Conservation (phyloP, 2,888 invertebrate genomes). For the Xanthorhoe designata region DNA sequence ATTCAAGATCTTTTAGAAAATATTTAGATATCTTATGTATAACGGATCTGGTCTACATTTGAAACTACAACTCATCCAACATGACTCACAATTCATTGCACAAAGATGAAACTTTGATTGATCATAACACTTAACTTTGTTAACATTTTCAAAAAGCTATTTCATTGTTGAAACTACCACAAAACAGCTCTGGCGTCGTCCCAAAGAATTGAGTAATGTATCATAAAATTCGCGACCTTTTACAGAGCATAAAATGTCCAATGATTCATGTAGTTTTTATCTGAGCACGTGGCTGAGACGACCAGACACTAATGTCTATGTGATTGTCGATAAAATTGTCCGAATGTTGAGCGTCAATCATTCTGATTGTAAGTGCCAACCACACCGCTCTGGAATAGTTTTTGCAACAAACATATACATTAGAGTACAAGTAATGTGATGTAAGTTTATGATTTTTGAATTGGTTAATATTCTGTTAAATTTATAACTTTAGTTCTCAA, state of each 20-base stretch:
- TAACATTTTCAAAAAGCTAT: neutral
- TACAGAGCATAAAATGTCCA: slow-evolving; percentile 33
- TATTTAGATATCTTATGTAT: too few species aligned
- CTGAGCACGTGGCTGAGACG: slow-evolving; percentile 39
- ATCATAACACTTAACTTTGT: neutral
- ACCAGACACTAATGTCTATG: slow-evolving; percentile 30
- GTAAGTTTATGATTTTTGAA: neutral
- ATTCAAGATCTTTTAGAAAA: too few species aligned
- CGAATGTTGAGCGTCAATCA: slow-evolving; percentile 7
- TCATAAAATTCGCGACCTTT: slow-evolving; percentile 24
- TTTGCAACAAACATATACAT: neutral
- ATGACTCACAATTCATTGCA: too few species aligned
- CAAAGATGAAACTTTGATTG: too few species aligned
- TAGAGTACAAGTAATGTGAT: neutral
- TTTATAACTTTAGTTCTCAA: too few species aligned
- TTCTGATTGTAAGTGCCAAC: neutral
- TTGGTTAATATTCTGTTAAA: too few species aligned
- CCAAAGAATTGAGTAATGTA: slow-evolving; percentile 28
- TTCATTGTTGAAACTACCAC: neutral
- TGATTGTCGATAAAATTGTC: slow-evolving; percentile 17
- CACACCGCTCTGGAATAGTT: neutral
- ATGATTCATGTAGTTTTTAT: slow-evolving; percentile 37
- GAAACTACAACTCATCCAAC: too few species aligned
- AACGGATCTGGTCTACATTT: too few species aligned
- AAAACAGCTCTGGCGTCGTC: slow-evolving; percentile 26